Base-by-base conservation (phyloP, 2,888 invertebrate species). In the Cataglyphis rosenhaueri region DNA sequence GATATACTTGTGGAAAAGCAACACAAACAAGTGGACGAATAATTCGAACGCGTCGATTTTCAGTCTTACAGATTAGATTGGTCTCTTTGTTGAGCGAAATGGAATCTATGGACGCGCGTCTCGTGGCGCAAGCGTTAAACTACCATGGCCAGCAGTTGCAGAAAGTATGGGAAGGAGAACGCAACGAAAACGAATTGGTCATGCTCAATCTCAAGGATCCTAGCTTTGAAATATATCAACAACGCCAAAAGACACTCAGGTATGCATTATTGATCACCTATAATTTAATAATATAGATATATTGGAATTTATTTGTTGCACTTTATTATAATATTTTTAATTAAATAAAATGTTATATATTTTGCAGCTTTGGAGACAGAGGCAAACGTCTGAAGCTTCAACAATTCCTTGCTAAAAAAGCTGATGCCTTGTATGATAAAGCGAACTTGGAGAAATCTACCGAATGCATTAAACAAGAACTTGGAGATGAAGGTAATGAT, bases 101-200 rank as follows among this genome's bases (percentile, higher is more conserved):
- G 95, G 95, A 95, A 93, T 93, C 95, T 73, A 93, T 96, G 93
- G 96, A 96, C 93, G 90, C 95, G 85, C 95, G 95, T 81, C 94
- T 96, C 85, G 96, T 98, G 94, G 95, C 96, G 93, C 97, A 97
- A 92, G 96, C 97, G 85, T 95, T 98, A 90, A 97, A 97, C 95
- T 98, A 97, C 94, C 98, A 98, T 95, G 98, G 98, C 2, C 97
- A 97, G 92, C 98, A 98, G 92, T 95, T 98, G 88, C 97, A 97
- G 95, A 98, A 98, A 95, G 96, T 97, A 91, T 98, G 98, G 98
- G 98, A 98, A 93, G 96, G 97, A 41, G 98, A 98, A 93, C 96
- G 97, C 91, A 97, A 97, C 83, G 97, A 97, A 92, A 96, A 96
- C 76, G 97, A 97, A 93, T 95, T 98, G 84, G 91, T 95, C 35